These are phyloP conservation scores for Anorthoa munda DNA, from an alignment of 2,888 invertebrate species.

Conservation along the genomic window DNA sequence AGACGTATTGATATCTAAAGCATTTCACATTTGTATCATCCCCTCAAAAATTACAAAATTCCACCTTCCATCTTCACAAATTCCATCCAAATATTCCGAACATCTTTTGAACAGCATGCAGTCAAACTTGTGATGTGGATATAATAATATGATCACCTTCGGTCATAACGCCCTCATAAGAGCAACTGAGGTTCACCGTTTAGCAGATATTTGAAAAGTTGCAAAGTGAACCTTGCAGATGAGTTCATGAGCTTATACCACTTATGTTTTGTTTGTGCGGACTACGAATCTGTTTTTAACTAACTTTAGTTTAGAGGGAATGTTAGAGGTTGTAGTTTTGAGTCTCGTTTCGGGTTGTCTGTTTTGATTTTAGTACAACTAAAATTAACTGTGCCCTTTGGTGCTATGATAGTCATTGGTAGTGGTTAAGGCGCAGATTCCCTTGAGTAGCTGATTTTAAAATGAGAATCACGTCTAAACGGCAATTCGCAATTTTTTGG, in stretches of 20 bases:
- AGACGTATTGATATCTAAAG: not conserved
- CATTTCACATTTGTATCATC: not conserved
- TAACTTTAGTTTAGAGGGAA: slow-evolving; percentile 55
- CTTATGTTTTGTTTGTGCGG: slow-evolving; percentile 55
- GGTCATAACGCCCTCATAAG: slow-evolving; percentile 83
- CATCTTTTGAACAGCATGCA: slow-evolving; percentile 30
- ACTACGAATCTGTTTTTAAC: slow-evolving; percentile 54
- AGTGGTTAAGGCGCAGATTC: too few relatives aligned
- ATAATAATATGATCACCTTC: slow-evolving; percentile 82
- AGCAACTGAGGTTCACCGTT: slow-evolving; percentile 63
- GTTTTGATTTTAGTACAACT: not conserved
- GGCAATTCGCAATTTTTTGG: too few relatives aligned
- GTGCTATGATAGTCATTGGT: too few relatives aligned
- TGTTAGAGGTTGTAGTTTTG: slow-evolving; percentile 30
- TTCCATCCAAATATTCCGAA: slow-evolving; percentile 12
- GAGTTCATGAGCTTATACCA: slow-evolving; percentile 61
- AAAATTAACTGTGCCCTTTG: too few relatives aligned
- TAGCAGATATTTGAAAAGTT: slow-evolving; percentile 86
- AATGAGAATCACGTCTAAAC: too few relatives aligned
- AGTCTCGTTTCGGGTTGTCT: slow-evolving; percentile 16
- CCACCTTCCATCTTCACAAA: not conserved
- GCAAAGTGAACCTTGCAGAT: slow-evolving; percentile 73
- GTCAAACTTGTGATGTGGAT: slow-evolving; percentile 73
- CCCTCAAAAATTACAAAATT: not conserved
- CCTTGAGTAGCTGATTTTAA: too few relatives aligned